Evolutionary conservation across 2,113 vertebrate species (phyloP).

Genomic region (pig (Sus scrofa)): T2T-Sscrofa CM000818.6:14503501-14504000

Average conservation of each 20-base stretch:
- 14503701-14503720: slow-evolving; percentile 41
- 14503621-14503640: slow-evolving; percentile 46
- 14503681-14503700: slow-evolving; percentile 52
- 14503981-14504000: slow-evolving; percentile 35
- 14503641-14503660: slow-evolving; percentile 71
- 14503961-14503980: slow-evolving; percentile 38
- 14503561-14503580: background rate
- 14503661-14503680: slow-evolving; percentile 55
- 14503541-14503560: slow-evolving; percentile 49
- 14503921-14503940: background rate
- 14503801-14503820: slow-evolving; percentile 37
- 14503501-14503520: background rate
- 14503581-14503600: slow-evolving; percentile 63
- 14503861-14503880: slow-evolving; percentile 52
- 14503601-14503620: slow-evolving; percentile 39
- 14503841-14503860: slow-evolving; percentile 60
- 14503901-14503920: background rate
- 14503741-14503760: slow-evolving; percentile 71
- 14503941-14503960: slow-evolving; percentile 34
- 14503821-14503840: slow-evolving; percentile 71
- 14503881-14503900: slow-evolving; percentile 1
- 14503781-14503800: slow-evolving; percentile 62
- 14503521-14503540: slow-evolving; percentile 28
- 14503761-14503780: slow-evolving; percentile 62
- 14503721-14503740: slow-evolving; percentile 40